Base-by-base conservation (phyloP, 2,113 vertebrate genomes). In the Apteryx mantelli region DNA sequence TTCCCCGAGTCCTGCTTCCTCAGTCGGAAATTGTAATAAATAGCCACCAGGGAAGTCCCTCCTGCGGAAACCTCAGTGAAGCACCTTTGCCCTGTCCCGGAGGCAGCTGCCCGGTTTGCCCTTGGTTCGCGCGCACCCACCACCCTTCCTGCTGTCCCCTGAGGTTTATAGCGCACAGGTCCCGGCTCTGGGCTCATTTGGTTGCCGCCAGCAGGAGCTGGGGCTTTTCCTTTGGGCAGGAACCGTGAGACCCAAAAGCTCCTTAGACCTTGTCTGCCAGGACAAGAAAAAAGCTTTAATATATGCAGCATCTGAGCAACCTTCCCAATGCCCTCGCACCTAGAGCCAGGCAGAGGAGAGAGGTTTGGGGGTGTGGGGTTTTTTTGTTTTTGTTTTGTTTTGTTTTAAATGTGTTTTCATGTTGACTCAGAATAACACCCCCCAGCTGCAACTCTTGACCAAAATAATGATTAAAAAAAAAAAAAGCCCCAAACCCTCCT, bases 11-110 rank as follows among this genome's bases (percentile, higher is more conserved):
- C 52, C 24, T 56, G 40, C n/a, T 74, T 53, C 38, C 11, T 3
- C 5, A 42, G 17, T 77, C 14, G 10, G 63, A 77, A 88, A 58
- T 19, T 3, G 20, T 19, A 87, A 63, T 53, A 87, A 70, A 76
- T 15, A 89, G 30, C 70, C 85, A 44, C 87, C 79, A 66, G 84
- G 89, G 50, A 89, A 82, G n/a, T 73, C 70, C 63, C 34, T 63
- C 30, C 38, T n/a, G 25, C 63, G 82, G 63, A 94, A 87, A 48
- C 63, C 58, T 36, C 9, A 3, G n/a, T 42, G 58, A 76, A 77
- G 64, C 22, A 69, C 48, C 44, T 84, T 53, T 46, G 15, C 36
- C 21, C 17, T 25, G 1, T 38, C 21, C 21, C 66, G 89, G 66
- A 52, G 82, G 46, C 60, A 89, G 78, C 71, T 74, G 64, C n/a